These are phyloP conservation scores for Pseudococcus longispinus DNA, from an alignment of 2,888 invertebrate genomes.

Conservation along the genomic window DNA sequence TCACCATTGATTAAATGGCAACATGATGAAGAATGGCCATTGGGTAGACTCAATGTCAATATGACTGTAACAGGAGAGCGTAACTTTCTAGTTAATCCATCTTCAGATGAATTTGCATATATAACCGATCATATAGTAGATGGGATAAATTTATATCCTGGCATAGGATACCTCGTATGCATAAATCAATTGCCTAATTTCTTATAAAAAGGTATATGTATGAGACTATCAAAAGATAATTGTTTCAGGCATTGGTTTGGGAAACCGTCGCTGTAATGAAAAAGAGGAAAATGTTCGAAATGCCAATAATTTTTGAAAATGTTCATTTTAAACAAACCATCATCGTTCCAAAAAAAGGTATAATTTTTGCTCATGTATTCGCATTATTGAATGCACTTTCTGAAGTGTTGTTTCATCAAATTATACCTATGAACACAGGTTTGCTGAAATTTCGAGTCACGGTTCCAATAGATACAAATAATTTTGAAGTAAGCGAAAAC, in stretches of 20 bases:
- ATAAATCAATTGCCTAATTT: not conserved
- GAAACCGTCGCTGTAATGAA: not conserved
- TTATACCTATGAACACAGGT: constrained; percentile 60
- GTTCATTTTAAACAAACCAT: constrained; percentile 13
- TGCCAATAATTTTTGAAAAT: constrained; percentile 6
- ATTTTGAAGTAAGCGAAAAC: constrained; percentile 72
- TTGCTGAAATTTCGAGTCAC: constrained; percentile 65
- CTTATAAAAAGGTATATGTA: not conserved
- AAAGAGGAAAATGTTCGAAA: not conserved
- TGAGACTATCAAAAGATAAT: not conserved
- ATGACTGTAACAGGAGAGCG: constrained; percentile 76
- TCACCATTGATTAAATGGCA: constrained; percentile 68
- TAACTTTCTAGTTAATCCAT: constrained; percentile 77
- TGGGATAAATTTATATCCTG: constrained; percentile 91
- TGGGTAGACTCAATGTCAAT: not conserved
- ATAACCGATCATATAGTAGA: constrained; percentile 89
- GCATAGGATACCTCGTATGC: constrained; percentile 85
- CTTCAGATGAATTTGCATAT: constrained; percentile 76
- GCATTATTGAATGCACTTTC: not conserved
- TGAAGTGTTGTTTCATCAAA: too few relatives aligned
- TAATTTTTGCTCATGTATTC: too few relatives aligned
- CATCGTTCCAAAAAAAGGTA: not conserved
- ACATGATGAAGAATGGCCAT: constrained; percentile 67
- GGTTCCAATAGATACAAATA: constrained; percentile 69
- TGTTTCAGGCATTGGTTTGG: not conserved